Evolutionary conservation across 1,140 invertebrate species (phyloP), one percentile per base, ranked within the genome.

Genomic region (Eufriesea mexicana): DNA sequence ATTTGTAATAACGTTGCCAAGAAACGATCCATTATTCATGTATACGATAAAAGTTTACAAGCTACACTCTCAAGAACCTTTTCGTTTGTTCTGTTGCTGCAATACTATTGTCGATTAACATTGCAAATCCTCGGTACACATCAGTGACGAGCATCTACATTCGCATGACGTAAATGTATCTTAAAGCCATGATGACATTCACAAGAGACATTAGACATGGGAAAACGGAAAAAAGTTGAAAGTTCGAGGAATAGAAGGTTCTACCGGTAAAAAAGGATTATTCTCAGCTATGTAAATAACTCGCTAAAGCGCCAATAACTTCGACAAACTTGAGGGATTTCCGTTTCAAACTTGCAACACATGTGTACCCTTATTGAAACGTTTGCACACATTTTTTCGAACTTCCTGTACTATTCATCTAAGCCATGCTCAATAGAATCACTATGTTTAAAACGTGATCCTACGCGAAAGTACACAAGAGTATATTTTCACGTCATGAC

Each of bases 251-350:
- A 28, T 4, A 59, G 45, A 42, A n/a, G n/a, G 23, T 42, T 54
- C 35, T 57, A 47, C 18, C n/a, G n/a, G n/a, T n/a, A n/a, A n/a
- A n/a, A n/a, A n/a, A n/a, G n/a, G 75, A 57, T 16, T 28, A n/a
- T 35, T 47, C 35, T 6, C 0, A 66, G 54, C 18, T 35, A 61
- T 71, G 72, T 47, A 84, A 73, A 86, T n/a, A 84, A 2, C 47
- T 16, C 20, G 16, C 10, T 18, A 42, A 64, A 28, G 35, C 59
- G 79, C 51, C 74, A 86, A 84, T 81, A 64, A 57, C 59, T 49
- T 84, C 14, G 28, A 12, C 59, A 81, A 55, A 61, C 62, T 47
- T 83, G 16, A 42, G 18, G 35, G 5, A 35, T 28, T 55, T 25
- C 10, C 23, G 16, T 20, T 74, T 83, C 42, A 49, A 86, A 76